Evolutionary conservation across 2,113 vertebrate genomes (phyloP).

Genomic region (Condylura cristata): DNA sequence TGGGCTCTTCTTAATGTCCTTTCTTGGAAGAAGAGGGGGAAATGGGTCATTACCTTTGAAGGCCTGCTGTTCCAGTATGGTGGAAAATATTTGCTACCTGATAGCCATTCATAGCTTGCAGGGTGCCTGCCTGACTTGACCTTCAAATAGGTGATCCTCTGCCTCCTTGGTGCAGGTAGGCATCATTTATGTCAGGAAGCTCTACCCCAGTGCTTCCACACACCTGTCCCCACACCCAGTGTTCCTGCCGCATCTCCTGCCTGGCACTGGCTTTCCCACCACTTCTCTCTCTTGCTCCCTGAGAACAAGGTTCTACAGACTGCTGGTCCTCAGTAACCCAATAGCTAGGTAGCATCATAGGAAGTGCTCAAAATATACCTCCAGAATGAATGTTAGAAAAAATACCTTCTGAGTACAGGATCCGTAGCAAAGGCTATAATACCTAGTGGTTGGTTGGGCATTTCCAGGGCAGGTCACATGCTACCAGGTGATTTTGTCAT

Average conservation of each 20-base stretch:
- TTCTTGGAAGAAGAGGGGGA: neutral
- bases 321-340: neutral
- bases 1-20: conserved; percentile 24
- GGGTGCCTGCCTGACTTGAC: neutral
- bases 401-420: neutral
- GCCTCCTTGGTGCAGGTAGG: neutral
- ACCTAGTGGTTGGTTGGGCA: neutral
- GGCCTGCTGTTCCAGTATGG: conserved; percentile 13
- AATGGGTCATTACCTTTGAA: neutral
- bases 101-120: neutral
- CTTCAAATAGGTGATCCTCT: neutral
- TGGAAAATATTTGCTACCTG: conserved; percentile 52
- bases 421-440: neutral
- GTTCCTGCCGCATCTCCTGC: neutral
- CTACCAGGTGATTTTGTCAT: neutral
- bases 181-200: neutral
- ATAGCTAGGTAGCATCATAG: neutral
- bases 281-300: conserved; percentile 37
- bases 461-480: no score
- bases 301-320: neutral
- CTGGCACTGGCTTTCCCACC: conserved; percentile 1
- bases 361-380: neutral
- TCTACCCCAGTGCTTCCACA: neutral
- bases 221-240: neutral
- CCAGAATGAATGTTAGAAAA: neutral